Base-by-base conservation (phyloP, 2,113 vertebrate genomes). In the Tupaia tana region DNA sequence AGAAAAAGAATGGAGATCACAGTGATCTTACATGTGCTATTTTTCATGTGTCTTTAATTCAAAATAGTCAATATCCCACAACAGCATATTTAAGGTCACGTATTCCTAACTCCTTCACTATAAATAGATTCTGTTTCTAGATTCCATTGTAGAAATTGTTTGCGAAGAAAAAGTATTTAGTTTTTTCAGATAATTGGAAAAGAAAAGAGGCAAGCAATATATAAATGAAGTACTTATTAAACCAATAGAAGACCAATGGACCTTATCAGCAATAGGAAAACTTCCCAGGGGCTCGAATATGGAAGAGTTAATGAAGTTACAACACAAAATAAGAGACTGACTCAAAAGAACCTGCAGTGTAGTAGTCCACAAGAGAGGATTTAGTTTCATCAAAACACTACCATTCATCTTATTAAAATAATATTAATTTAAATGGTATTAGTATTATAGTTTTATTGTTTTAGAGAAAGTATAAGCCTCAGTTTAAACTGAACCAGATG, bases 191-290 rank as follows among this genome's bases (percentile, higher is more conserved):
- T 61, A 67, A 83, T 77, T 75, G 75, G n/a, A n/a, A n/a, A n/a
- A n/a, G n/a, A 22, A 74, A 88, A 95, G 52, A 63, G 61, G 66
- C 22, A 80, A 69, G 69, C 0, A 34, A 63, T 66, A 78, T 78
- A 63, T 78, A 96, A 89, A 73, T 82, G 16, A 83, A 29, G 20
- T 67, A 78, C 58, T 31, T 96, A 84, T 78, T 94, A 93, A 95
- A 52, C 43, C 79, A 93, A 63, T 14, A 10, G 54, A n/a, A 82
- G 67, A 29, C 9, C 59, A 82, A 56, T 64, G 27, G 24, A 89
- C n/a, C 61, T 77, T 56, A 86, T 86, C 25, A 74, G 43, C 34
- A 95, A 93, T n/a, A 70, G 59, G 86, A 79, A 86, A 93, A 66
- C 7, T 85, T 86, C 73, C 43, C 34, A 87, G 43, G n/a, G 22